Conservation (phyloP, 2,113 vertebrate genomes). For the Vidua macroura region DNA sequence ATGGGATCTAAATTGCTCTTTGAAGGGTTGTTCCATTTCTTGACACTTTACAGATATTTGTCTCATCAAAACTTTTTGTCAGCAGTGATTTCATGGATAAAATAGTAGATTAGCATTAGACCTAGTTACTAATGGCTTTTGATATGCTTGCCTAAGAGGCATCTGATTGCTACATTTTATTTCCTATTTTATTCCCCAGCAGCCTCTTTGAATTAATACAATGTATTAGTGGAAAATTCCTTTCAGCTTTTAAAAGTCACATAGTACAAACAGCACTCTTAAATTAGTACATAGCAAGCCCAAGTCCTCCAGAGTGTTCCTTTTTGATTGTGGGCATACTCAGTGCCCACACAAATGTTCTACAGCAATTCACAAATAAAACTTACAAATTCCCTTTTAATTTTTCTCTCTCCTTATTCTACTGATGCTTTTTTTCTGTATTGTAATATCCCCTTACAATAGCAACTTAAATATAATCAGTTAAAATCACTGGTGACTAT, state of each 20-base stretch:
- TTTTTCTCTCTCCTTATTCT: background rate
- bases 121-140: background rate
- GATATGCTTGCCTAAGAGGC: background rate
- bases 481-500: background rate
- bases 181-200: background rate
- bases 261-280: background rate
- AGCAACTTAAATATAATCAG: background rate
- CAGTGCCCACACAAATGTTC: background rate
- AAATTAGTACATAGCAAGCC: background rate
- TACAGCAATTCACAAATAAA: background rate
- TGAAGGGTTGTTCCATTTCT: background rate
- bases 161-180: background rate
- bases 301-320: background rate
- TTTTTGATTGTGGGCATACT: background rate
- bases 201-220: slow-evolving; percentile 15
- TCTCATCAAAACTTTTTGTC: background rate
- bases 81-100: background rate
- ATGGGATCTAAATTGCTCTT: background rate
- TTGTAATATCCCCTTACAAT: background rate
- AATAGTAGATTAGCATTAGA: background rate
- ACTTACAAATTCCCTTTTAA: background rate
- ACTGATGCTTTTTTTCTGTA: background rate
- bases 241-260: background rate
- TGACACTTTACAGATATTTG: background rate
- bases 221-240: background rate